Evolutionary conservation across 2,113 vertebrate species (phyloP).

Genomic region (Octodon degus): DNA sequence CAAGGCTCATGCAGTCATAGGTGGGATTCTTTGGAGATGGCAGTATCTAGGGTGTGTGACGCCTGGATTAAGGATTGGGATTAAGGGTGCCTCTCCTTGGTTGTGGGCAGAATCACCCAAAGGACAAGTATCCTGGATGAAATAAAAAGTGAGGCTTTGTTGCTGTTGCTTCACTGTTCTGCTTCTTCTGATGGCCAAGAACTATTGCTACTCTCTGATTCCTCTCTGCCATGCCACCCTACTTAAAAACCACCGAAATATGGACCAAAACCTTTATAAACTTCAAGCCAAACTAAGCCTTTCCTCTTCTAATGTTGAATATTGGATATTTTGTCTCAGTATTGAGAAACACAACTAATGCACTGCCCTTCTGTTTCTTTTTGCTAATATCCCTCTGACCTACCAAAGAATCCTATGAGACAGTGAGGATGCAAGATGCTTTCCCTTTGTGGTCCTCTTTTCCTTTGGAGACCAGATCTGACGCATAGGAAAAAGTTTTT

Average conservation of each 20-base stretch:
- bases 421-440: background rate
- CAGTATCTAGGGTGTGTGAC: background rate
- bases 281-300: background rate
- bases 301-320: background rate
- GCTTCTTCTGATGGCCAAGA: background rate
- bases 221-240: background rate
- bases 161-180: background rate
- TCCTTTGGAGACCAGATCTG: background rate
- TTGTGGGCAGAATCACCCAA: background rate
- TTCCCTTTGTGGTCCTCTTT: background rate
- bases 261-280: background rate
- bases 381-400: background rate
- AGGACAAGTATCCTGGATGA: background rate
- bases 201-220: background rate
- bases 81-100: background rate
- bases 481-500: background rate
- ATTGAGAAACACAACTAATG: background rate
- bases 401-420: background rate
- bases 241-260: background rate
- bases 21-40: background rate
- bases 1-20: background rate
- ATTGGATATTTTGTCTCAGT: background rate
- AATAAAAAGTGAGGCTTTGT: background rate
- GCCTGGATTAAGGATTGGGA: background rate
- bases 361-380: background rate